phyloP scores from a whole-genome alignment of 2,113 vertebrate genomes.

The Todiramphus saurophagus region DNA sequence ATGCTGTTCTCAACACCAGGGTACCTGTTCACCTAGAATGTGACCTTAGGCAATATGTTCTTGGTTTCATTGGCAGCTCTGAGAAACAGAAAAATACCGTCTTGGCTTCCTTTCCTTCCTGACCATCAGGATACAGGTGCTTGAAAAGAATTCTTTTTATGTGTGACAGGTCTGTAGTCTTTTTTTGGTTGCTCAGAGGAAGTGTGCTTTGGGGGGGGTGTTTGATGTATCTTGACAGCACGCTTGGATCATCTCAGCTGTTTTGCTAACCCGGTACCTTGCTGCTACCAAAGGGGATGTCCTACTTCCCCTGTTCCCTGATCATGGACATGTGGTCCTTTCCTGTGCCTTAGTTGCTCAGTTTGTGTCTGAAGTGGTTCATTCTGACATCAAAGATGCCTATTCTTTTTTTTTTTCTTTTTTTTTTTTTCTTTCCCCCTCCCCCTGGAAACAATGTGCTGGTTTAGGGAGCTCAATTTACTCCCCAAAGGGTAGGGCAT shows the following conservation, averaged over 20 bases:
- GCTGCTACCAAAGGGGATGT: background rate
- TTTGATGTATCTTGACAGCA: background rate
- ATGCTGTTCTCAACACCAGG: background rate
- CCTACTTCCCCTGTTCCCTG: background rate
- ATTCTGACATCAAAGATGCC: background rate
- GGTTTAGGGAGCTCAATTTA: background rate
- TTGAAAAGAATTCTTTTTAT: background rate
- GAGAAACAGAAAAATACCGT: background rate
- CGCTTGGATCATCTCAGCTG: background rate
- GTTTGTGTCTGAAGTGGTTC: background rate
- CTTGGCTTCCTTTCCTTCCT: slow-evolving; percentile 3
- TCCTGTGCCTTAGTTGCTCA: background rate
- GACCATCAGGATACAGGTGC: background rate
- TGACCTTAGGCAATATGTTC: background rate
- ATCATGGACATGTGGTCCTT: background rate
- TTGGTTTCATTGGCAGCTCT: background rate
- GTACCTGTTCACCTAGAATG: background rate
- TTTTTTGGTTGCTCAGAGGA: background rate
- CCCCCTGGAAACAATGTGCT: background rate
- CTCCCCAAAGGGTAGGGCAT: background rate
- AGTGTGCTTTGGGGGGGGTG: background rate
- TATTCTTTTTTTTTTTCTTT: background rate
- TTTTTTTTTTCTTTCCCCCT: too few relatives aligned
- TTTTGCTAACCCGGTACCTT: background rate
- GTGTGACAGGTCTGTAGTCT: background rate